Conservation (phyloP, 2,797 vertebrate genomes). For the Nyctibius grandis region DNA sequence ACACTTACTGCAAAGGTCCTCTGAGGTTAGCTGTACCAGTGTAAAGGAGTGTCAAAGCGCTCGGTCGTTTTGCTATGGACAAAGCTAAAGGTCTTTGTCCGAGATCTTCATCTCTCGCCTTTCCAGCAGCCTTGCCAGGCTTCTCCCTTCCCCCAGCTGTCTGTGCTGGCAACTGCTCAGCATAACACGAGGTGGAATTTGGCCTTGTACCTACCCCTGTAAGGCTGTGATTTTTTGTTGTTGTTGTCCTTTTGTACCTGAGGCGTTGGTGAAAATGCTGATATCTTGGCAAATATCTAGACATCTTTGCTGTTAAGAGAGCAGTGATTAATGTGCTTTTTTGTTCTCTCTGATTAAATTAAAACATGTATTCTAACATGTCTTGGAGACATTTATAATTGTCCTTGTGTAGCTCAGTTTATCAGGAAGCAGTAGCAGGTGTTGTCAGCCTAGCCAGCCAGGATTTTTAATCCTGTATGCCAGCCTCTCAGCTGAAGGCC, state of each 20-base stretch:
- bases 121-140: neutral
- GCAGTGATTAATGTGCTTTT: slow-evolving; percentile 62
- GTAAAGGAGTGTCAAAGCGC: neutral
- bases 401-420: slow-evolving; percentile 57
- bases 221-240: slow-evolving; percentile 1
- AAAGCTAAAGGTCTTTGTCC: neutral
- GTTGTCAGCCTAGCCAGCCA: slow-evolving; percentile 37
- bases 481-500: slow-evolving; percentile 28
- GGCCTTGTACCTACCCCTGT: slow-evolving; percentile 32
- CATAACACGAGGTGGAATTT: neutral
- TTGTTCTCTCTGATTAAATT: slow-evolving; percentile 60
- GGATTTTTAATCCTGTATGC: slow-evolving; percentile 19
- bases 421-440: slow-evolving; percentile 48
- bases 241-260: slow-evolving; percentile 57
- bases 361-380: slow-evolving; percentile 52
- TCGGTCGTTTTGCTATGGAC: neutral
- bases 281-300: slow-evolving; percentile 61
- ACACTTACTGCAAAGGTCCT: neutral
- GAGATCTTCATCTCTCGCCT: neutral
- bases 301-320: slow-evolving; percentile 49
- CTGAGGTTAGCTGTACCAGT: neutral
- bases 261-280: neutral
- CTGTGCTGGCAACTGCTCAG: slow-evolving; percentile 12
- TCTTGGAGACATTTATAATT: slow-evolving; percentile 61
- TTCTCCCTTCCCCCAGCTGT: neutral